Evolutionary conservation across 2,888 invertebrate genomes (phyloP), one percentile per base, ranked within the genome.

Genomic region (Lucinisca nassula): DNA sequence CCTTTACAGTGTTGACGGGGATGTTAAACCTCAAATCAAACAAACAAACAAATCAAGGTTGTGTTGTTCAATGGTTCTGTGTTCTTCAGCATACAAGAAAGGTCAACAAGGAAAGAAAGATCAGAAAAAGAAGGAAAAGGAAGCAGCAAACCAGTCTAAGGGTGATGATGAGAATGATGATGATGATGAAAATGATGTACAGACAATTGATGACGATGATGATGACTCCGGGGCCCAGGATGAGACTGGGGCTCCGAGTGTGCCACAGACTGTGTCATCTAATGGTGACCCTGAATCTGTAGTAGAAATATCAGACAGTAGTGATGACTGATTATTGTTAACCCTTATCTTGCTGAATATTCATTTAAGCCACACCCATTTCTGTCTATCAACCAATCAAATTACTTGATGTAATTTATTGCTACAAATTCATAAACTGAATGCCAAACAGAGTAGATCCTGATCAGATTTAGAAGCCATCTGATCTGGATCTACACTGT

Each of bases 61-160:
- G n/a, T n/a, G n/a, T n/a, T n/a, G n/a, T n/a, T n/a, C n/a, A n/a
- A 17, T 32, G 2, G 45, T 70, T 51, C 49, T 51, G 38, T 76
- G 49, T 73, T 72, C 92, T 93, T 12, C 92, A 96, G 97, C 97
- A 24, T 98, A 97, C 93, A 97, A 97, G 94, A 97, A 97, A 84
- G 96, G 97, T 51, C 97, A 97, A 89, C 97, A 97, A 76, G 97
- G 97, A 30, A 97, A 97, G 90, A 97, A 61, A 96, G 97, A 95
- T 82, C 94, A 94, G 84, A 93, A 95, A 80, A 94, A 93, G 78
- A 95, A 94, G 82, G 91, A 87, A 24, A 92, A 93, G 78, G 93
- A 92, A 78, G 85, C 90, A 35, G 84, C 30, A 2, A 79, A 72
- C 35, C 74, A 79, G 49, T 38, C 76, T 30, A 72, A 32, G 3